Evolutionary conservation across 37 sponge, comb jelly and placozoan genomes (phyloP).

Genomic region (Beroe forskalii): DNA sequence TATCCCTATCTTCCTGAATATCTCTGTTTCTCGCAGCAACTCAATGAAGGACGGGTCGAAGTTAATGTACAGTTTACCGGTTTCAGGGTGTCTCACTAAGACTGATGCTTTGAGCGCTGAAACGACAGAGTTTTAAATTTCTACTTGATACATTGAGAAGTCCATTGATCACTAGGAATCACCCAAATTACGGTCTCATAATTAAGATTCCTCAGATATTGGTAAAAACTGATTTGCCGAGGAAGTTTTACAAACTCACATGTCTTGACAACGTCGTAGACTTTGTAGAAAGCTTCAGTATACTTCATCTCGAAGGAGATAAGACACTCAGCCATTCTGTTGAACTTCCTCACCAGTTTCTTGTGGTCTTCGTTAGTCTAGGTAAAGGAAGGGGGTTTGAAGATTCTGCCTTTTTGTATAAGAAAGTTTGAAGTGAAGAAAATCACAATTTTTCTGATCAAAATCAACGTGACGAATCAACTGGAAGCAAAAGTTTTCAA

Average conservation of each 20-base stretch:
- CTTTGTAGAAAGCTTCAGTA: conserved; percentile 36
- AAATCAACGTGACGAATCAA: no score
- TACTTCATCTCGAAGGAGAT: conserved; percentile 43
- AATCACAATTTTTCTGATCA: no score
- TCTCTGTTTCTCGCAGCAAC: conserved; percentile 68
- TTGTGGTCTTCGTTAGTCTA: conserved; percentile 52
- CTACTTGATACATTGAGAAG: no score
- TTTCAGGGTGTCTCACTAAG: conserved; percentile 69
- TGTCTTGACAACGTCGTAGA: conserved; percentile 42
- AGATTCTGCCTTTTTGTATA: no score
- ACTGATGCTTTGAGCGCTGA: conserved; percentile 65
- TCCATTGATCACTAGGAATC: no score
- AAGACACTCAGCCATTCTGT: conserved; percentile 70
- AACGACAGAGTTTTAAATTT: neutral
- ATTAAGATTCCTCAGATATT: no score
- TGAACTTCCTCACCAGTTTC: conserved; percentile 72
- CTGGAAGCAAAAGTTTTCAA: no score
- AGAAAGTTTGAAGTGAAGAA: no score
- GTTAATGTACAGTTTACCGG: conserved; percentile 71
- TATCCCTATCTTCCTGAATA: conserved; percentile 11
- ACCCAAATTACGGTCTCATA: no score
- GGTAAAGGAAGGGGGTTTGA: no score
- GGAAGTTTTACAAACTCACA: neutral
- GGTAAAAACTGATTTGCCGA: no score
- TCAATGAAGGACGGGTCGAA: conserved; percentile 76